Conservation (phyloP, 2,113 vertebrate species). For the Oceanites oceanicus region DNA sequence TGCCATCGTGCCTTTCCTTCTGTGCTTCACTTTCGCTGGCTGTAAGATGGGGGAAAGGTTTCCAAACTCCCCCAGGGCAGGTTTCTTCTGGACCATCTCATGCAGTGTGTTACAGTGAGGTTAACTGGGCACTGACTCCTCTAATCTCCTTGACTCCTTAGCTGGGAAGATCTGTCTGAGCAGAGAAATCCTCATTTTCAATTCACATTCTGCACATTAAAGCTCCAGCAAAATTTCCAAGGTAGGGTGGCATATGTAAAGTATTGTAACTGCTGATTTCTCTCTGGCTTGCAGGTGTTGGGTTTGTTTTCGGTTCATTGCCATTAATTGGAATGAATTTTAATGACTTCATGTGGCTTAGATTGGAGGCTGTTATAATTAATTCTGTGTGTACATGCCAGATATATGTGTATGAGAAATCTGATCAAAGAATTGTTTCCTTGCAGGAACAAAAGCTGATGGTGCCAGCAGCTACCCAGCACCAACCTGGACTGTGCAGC, state of each 20-base stretch:
- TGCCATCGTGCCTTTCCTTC: not conserved
- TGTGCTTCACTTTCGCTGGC: not conserved
- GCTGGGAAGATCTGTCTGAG: not conserved
- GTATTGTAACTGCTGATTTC: not conserved
- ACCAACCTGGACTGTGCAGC: not conserved
- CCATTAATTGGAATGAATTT: constrained; percentile 43
- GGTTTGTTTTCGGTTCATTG: not conserved
- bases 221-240: not conserved
- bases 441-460: not conserved
- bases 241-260: not conserved
- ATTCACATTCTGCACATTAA: not conserved
- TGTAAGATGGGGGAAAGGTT: not conserved
- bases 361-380: constrained; percentile 12
- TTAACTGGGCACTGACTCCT: not conserved
- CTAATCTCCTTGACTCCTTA: not conserved
- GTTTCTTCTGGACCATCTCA: not conserved
- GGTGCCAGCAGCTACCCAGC: not conserved
- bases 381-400: not conserved
- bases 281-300: not conserved
- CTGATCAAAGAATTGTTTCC: constrained; percentile 15
- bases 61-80: not conserved
- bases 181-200: not conserved
- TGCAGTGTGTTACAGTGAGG: not conserved
- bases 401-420: not conserved
- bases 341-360: constrained; percentile 33